Evolutionary conservation across 2,888 invertebrate species (phyloP).

Genomic region (Aphelenchoides bicaudatus): DNA sequence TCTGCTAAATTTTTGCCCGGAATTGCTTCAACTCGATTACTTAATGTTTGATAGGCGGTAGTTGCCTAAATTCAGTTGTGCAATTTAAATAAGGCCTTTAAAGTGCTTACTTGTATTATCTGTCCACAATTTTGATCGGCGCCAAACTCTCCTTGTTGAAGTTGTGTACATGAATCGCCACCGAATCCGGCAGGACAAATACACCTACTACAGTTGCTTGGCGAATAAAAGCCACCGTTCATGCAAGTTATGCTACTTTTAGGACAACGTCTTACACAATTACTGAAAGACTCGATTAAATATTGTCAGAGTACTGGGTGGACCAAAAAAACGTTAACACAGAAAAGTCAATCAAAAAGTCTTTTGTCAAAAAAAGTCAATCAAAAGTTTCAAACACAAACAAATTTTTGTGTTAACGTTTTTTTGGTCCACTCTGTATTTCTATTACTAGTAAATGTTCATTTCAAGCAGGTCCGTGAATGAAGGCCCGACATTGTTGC

Average conservation of each 20-base stretch:
- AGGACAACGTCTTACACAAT: background rate
- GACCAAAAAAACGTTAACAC: no score
- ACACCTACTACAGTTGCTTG: constrained; percentile 43
- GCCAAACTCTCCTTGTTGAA: constrained; percentile 19
- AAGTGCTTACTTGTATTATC: background rate
- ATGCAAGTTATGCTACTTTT: constrained; percentile 35
- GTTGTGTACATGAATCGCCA: constrained; percentile 29
- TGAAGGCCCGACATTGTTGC: constrained; percentile 32
- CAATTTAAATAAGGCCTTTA: background rate
- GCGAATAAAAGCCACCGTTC: constrained; percentile 50
- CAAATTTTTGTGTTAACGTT: no score
- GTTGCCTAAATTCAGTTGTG: constrained; percentile 24
- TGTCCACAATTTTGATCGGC: constrained; percentile 29
- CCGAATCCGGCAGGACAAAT: constrained; percentile 54
- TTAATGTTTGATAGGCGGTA: constrained; percentile 21
- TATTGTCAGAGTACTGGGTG: background rate
- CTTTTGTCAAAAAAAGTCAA: no score
- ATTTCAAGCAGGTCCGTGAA: constrained; percentile 50
- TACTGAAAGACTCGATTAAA: background rate
- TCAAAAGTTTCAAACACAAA: no score
- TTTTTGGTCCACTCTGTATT: background rate
- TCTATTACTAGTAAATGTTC: constrained; percentile 46
- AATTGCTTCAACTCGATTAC: constrained; percentile 17
- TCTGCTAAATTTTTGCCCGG: constrained; percentile 24
- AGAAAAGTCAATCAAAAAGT: no score